phyloP scores from a whole-genome alignment of 2,888 invertebrate species.

The Xanthorhoe spadicearia region DNA sequence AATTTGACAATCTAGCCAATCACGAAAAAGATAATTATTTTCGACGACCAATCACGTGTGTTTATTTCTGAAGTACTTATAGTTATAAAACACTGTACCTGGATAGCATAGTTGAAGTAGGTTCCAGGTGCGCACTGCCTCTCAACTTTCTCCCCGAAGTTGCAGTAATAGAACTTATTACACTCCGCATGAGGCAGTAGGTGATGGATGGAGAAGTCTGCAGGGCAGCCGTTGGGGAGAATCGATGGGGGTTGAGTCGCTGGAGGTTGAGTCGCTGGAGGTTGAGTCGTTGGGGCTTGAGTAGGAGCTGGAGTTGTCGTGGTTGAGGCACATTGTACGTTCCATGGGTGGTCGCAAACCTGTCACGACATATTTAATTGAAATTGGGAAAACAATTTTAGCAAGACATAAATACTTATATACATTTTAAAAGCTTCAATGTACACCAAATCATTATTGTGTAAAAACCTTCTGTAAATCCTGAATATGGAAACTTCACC shows the following conservation, averaged over 20 bases:
- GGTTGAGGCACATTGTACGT: background rate
- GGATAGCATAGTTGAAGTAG: conserved; percentile 47
- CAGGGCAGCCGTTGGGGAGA: conserved; percentile 31
- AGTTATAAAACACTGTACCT: too few relatives aligned
- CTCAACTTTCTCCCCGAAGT: conserved; percentile 49
- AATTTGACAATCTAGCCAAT: too few relatives aligned
- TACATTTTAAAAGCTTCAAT: too few relatives aligned
- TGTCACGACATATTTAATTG: background rate
- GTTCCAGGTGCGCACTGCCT: conserved; percentile 44
- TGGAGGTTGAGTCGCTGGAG: background rate
- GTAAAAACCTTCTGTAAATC: too few relatives aligned
- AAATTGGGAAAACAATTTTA: too few relatives aligned
- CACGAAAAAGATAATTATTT: too few relatives aligned
- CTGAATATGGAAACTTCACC: too few relatives aligned
- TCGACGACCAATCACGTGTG: too few relatives aligned
- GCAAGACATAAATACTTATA: too few relatives aligned
- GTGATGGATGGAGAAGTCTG: conserved; percentile 47
- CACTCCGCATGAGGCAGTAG: conserved; percentile 58
- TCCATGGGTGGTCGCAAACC: background rate
- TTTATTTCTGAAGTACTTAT: too few relatives aligned
- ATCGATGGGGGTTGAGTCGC: conserved; percentile 22
- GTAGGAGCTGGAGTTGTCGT: conserved; percentile 19
- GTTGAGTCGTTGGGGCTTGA: conserved; percentile 5
- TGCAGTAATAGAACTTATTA: conserved; percentile 55
- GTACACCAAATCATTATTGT: too few relatives aligned